Percentiles rank a stretch among this genome's conserved stretches.
These are phyloP conservation scores for Ptychoptera albimana DNA, from an alignment of 2,888 invertebrate species.

Conservation along the genomic window DNA sequence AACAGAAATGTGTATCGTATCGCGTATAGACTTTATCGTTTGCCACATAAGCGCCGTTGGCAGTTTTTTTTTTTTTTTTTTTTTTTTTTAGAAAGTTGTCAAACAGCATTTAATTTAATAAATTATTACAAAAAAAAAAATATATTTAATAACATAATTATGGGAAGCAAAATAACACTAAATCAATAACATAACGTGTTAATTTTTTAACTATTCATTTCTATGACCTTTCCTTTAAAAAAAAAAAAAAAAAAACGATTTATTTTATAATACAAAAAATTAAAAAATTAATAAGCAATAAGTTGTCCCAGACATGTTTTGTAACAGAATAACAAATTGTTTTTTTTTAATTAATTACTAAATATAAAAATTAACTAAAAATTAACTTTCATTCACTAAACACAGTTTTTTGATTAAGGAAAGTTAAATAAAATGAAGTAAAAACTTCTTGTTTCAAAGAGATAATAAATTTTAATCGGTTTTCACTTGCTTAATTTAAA, in stretches of 20 bases:
- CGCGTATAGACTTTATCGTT: conserved; percentile 1
- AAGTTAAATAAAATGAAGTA: no score
- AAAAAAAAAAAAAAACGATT: not conserved
- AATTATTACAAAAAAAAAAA: no score
- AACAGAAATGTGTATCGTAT: not conserved
- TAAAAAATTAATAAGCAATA: not conserved
- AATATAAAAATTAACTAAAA: no score
- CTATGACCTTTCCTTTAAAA: not conserved
- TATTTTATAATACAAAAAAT: not conserved
- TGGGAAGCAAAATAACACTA: not conserved
- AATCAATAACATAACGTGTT: no score
- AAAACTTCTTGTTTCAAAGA: no score
- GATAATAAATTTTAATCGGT: no score
- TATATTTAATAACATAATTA: not conserved
- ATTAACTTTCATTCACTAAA: no score
- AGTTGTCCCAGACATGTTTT: no score
- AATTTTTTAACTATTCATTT: not conserved
- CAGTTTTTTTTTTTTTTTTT: conserved; percentile 3
- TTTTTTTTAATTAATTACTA: no score
- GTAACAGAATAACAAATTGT: no score
- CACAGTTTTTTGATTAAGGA: no score
- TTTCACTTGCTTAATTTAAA: no score
- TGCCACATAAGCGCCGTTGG: not conserved
- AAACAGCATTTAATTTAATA: conserved; percentile 4
- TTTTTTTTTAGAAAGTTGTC: conserved; percentile 11